Evolutionary conservation across 2,113 vertebrate genomes (phyloP), one percentile per base, ranked within the genome.

Genomic region (Podarcis raffonei): DNA sequence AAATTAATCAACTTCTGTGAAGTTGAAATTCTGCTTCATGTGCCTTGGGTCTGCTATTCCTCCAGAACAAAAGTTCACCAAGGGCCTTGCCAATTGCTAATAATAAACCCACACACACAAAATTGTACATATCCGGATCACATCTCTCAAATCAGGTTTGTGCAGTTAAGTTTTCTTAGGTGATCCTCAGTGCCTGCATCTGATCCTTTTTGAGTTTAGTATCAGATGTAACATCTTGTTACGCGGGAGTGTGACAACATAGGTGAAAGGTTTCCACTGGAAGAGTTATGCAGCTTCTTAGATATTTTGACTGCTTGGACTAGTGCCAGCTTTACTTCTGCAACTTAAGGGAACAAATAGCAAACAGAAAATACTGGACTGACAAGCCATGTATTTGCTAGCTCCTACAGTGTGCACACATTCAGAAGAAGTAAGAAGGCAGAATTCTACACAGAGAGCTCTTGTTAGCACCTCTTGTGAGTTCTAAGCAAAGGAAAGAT

Each of bases 401-500:
- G 74, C n/a, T 18, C 5, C 82, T 90, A 37, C 4, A 69, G 65
- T 39, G 30, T 2, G 2, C 1, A 16, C 85, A 42, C 65, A 62
- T 48, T 6, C 81, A 1, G 9, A 22, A 87, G 79, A 37, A 1
- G 1, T n/a, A 32, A 84, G 75, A 23, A 48, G 32, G 76, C 0
- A 89, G 69, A 30, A 16, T 76, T 42, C 85, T 88, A 18, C 5
- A 35, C 4, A 22, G 32, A 87, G 27, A 77, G 7, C 22, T 83
- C 25, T 84, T 88, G 5, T 20, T 80, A 35, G 42, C 20, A 68
- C 6, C 23, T 23, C 81, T 87, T 84, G 0, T 0, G 1, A 68
- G 59, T 91, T 77, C 27, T 90, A 23, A 87, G 87, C 89, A 89
- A 87, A 27, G 37, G 85, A 88, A 39, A 87, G 25, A 37, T 90